Base-by-base conservation (phyloP, 2,797 vertebrate species). In the Hirundo rustica region DNA sequence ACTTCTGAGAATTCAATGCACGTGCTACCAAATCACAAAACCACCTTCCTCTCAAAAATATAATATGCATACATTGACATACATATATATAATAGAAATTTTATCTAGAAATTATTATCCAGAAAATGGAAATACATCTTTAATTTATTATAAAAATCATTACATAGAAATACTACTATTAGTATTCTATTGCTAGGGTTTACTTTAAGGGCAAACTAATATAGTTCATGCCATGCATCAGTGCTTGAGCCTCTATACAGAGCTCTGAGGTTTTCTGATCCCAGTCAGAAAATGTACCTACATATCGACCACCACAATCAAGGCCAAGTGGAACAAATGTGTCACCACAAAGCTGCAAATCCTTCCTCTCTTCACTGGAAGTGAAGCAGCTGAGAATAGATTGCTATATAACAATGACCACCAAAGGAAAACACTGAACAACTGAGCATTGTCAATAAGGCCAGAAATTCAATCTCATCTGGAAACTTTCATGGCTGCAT, bases 371-470 rank as follows among this genome's bases (percentile, higher is more conserved):
- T 54, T 66, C 47, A 8, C 25, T 62, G 51, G 21, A 72, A 88
- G 38, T 3, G 4, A 55, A 70, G 17, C 6, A 79, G 23, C 1
- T 65, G 23, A 80, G 2, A 2, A 51, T 3, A 30, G 8, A 4
- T 11, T 34, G 2, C 18, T 7, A 4, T 10, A 26, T 13, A 6
- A 58, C 0, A 4, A 26, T 9, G 23, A 26, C 5, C 30, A 47
- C 36, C 15, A 22, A 40, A 40, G 26, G 60, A 53, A 85, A 88
- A 34, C 62, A 60, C 7, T 25, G 40, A 85, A 60, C 25, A 45
- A 80, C 48, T 62, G 36, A 70, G 47, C 8, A 26, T 13, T 44
- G 62, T 74, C 62, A 84, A 21, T 25, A 86, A 65, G 51, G 36
- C 51, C 82, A 94, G 90, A 84, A 91, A 85, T 9, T 34, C 47